These are phyloP conservation scores for Rhinolophus ferrumequinum DNA, from an alignment of 2,113 vertebrate genomes.

Conservation along the genomic window DNA sequence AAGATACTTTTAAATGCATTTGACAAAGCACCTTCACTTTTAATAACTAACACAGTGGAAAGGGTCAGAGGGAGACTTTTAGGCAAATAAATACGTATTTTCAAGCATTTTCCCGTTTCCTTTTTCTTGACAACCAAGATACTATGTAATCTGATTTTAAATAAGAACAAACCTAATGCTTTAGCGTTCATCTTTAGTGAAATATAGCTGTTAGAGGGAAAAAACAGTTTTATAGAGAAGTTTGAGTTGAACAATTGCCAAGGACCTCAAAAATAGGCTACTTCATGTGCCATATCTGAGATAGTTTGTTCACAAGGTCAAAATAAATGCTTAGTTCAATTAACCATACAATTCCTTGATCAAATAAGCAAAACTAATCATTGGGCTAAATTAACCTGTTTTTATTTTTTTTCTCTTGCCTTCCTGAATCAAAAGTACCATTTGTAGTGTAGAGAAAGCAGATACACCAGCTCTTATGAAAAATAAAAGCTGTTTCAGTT, in stretches of 20 bases:
- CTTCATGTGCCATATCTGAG: neutral
- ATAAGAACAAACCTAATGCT: neutral
- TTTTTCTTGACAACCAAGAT: neutral
- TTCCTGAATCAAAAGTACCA: neutral
- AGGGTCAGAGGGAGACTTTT: neutral
- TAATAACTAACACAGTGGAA: neutral
- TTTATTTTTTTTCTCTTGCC: neutral
- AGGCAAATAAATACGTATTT: neutral
- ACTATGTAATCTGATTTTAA: neutral
- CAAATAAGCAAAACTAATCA: neutral
- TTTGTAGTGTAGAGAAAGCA: neutral
- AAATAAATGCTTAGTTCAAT: neutral
- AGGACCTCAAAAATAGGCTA: neutral
- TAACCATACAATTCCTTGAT: neutral
- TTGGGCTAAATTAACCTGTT: neutral
- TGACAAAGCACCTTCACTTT: neutral
- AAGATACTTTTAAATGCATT: constrained; percentile 15
- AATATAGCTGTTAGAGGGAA: neutral
- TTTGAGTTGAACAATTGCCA: neutral
- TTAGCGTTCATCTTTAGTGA: neutral
- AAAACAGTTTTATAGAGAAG: neutral
- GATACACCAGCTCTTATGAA: neutral
- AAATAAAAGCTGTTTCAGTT: neutral
- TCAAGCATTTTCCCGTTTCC: neutral
- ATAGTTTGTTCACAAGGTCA: neutral